Evolutionary conservation across 2,888 invertebrate species (phyloP).

Genomic region (Caenorhabditis doughertyi): DNA sequence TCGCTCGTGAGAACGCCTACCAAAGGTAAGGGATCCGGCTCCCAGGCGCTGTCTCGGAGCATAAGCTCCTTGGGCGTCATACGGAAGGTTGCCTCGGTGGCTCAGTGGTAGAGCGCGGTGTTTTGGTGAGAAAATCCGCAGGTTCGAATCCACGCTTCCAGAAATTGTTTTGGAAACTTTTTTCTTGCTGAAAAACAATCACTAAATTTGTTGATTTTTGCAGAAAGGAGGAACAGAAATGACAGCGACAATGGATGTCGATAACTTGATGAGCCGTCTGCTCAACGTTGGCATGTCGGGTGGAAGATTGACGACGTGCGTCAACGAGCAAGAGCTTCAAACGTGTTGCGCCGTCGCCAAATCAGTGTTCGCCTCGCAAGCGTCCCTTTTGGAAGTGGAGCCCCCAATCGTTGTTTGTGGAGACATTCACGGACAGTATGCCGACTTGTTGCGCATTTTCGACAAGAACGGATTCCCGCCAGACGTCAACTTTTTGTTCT

Average conservation of each 20-base stretch:
- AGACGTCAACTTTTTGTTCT: constrained; percentile 77
- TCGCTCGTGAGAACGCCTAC: constrained; percentile 37
- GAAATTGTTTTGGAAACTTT: too few species aligned
- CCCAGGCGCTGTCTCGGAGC: too few species aligned
- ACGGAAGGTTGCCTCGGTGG: too few species aligned
- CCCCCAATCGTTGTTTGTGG: constrained; percentile 79
- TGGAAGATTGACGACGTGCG: constrained; percentile 66
- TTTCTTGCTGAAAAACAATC: too few species aligned
- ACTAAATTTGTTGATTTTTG: too few species aligned
- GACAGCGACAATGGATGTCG: constrained; percentile 63
- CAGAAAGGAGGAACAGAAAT: constrained; percentile 45
- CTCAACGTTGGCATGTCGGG: constrained; percentile 70
- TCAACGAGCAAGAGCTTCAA: constrained; percentile 71
- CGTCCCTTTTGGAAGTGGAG: constrained; percentile 75
- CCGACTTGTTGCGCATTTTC: constrained; percentile 78
- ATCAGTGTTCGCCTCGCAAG: constrained; percentile 73
- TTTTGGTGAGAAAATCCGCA: too few species aligned
- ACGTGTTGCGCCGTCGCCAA: constrained; percentile 72
- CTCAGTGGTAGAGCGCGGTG: too few species aligned
- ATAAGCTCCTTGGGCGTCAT: too few species aligned
- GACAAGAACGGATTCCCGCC: constrained; percentile 80
- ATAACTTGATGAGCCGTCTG: constrained; percentile 67
- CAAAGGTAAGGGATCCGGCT: constrained; percentile 14
- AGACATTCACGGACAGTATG: constrained; percentile 79
- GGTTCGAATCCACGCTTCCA: too few species aligned